Base-by-base conservation (phyloP, 2,113 vertebrate species). In the Leuciscus idus region DNA sequence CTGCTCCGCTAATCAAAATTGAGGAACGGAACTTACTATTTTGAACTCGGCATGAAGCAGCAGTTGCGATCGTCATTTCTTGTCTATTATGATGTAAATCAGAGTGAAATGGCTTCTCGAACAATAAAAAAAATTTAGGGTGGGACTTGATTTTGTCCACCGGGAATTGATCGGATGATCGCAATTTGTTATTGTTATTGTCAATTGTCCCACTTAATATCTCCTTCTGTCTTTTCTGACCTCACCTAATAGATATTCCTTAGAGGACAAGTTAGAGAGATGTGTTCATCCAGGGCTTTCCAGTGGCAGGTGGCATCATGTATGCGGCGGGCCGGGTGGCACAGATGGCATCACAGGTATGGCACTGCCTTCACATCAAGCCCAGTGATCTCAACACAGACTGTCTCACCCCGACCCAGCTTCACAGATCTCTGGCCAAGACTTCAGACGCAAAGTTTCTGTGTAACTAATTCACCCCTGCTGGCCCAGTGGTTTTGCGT, bases 311-410 rank as follows among this genome's bases (percentile, higher is more conserved):
- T 92, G 91, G 86, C 89, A 73, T 86, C 78, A 89, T 86, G 90
- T 86, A 85, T 91, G 87, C 90, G 75, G 81, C 84, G 88, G 90
- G 89, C 89, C 83, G 89, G 91, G 90, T 90, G 91, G 91, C 90
- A 92, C 94, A 95, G 94, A 95, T 94, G 93, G 94, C 91, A 90
- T 91, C 90, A 79, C 94, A 95, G 94, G 93, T 94, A 93, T 93
- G 88, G 87, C 88, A 91, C 90, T 91, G 92, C 92, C 94, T 93
- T 90, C 89, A 91, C 90, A 94, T 94, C 92, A 92, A 93, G 92
- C 90, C 89, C 87, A 91, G 93, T 91, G 89, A 90, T 92, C 92
- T 90, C 92, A 92, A 92, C 89, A 89, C 91, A 83, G 92, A 88
- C 84, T 73, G 43, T 21, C 83, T 48, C 48, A 68, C 57, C 52